Evolutionary conservation across 2,113 vertebrate genomes (phyloP), one percentile per base, ranked within the genome.

Genomic region (Coptodon rendalli): DNA sequence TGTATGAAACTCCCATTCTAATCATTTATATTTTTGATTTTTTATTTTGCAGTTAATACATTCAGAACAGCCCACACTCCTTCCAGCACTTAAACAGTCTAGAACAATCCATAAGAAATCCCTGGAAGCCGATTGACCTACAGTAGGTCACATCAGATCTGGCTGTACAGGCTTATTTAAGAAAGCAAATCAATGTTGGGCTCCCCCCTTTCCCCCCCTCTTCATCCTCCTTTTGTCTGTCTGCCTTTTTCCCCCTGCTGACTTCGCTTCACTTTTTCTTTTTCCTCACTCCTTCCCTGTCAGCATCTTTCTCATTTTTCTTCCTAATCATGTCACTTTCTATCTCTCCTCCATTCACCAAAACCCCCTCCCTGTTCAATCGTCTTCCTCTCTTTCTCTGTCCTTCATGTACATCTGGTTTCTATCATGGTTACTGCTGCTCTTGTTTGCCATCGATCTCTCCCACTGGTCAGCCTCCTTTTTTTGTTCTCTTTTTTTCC

Each of bases 371-470:
- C 80, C 68, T 34, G 53, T 43, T 83, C 53, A 34, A 22, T 17
- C 9, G 34, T 87, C 83, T 87, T 81, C 63, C 81, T 83, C 83
- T 36, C 50, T 59, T 12, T 61, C 80, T 73, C 71, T 29, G 79
- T 85, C 61, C 85, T 85, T 57, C 43, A 4, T 59, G 80, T 90
- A 57, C 93, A 96, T 96, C 95, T 96, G 95, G 89, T 95, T 96
- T 94, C 86, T 84, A 95, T 96, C 93, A 93, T 80, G 90, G 82
- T 86, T 80, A 54, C 92, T 81, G 76, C 93, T 89, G 90, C 94
- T 93, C 92, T 91, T 45, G 88, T 94, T 95, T 93, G 89, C 93
- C 94, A 94, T 93, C 91, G 78, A 91, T 94, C 87, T 91, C 81
- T 94, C 92, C 89, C 89, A 66, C 92, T 22, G 61, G 84, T 90